A percentile compares a stretch with the other conserved stretches of the same genome.
Evolutionary conservation across 2,888 invertebrate species (phyloP).

Genomic region (Aphelenchoides bicaudatus): DNA sequence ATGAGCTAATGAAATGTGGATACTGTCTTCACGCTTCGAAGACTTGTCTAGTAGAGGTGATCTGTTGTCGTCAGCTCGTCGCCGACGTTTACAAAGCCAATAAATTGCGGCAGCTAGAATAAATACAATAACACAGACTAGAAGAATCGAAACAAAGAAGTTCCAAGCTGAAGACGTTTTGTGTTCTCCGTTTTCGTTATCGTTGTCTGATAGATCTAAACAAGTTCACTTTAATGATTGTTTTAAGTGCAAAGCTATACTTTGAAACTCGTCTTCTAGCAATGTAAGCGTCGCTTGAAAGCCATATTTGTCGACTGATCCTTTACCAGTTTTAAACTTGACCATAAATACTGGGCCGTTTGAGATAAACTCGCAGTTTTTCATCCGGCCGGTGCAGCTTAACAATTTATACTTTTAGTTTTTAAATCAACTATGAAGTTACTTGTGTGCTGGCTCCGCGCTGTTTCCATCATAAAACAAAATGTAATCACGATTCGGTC

Average conservation of each 20-base stretch:
- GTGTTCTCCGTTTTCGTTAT: neutral
- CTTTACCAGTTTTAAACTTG: slow-evolving; percentile 19
- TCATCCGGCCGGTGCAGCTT: slow-evolving; percentile 20
- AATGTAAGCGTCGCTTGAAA: slow-evolving; percentile 17
- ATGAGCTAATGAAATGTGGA: too few relatives aligned
- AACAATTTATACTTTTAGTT: neutral
- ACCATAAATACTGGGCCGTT: slow-evolving; percentile 15
- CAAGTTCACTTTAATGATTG: neutral
- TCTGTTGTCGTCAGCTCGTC: slow-evolving; percentile 9
- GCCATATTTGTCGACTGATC: slow-evolving; percentile 24
- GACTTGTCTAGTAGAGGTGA: slow-evolving; percentile 15
- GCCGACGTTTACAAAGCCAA: slow-evolving; percentile 6
- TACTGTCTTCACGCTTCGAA: slow-evolving; percentile 13
- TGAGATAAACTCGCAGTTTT: slow-evolving; percentile 21
- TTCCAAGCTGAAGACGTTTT: slow-evolving; percentile 15
- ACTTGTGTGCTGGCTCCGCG: slow-evolving; percentile 16
- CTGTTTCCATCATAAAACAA: slow-evolving; percentile 25
- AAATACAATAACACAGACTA: slow-evolving; percentile 10
- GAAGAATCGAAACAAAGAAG: slow-evolving; percentile 15
- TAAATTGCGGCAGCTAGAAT: slow-evolving; percentile 20
- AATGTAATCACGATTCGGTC: slow-evolving; percentile 31
- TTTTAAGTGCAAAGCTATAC: too few relatives aligned
- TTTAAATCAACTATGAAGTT: neutral
- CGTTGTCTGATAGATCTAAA: neutral
- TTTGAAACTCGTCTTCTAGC: neutral